Base-by-base conservation (phyloP, 2,888 invertebrate genomes). In the Cosmopolites sordidus region DNA sequence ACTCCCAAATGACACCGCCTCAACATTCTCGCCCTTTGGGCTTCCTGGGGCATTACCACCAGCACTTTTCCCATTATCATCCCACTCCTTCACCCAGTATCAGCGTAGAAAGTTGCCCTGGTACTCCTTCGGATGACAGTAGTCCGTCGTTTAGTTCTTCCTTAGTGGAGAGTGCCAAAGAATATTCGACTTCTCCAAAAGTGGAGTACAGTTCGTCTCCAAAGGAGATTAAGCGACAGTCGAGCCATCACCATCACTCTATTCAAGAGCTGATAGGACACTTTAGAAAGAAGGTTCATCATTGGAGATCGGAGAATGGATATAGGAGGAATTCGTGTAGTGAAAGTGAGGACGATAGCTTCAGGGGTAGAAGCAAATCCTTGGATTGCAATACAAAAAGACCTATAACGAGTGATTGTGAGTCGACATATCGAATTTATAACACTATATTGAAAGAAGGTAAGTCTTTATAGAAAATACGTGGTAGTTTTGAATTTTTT, bases 391-490 rank as follows among this genome's bases (percentile, higher is more conserved):
- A 75, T 2, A 79, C 78, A 48, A 73, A 80, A 43, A 73, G 79
- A 44, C 62, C 61, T n/a, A 8, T 22, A 22, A 75, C 84, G n/a
- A 80, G 82, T 56, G 90, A 91, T 68, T 89, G 89, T 68, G 89
- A 86, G 46, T 81, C 88, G 6, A 90, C 89, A 3, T 91, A 91
- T 69, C 80, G 83, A 69, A 89, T 91, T 65, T 91, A 83, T 71
- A 89, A 91, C 61, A 79, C 81, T 61, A 91, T 91, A 66, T 76
- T 91, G 15, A 78, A 77, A 73, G 84, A 87, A 83, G 86, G 86
- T 86, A 70, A 48, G 63, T 37, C 5, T 37, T n/a, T n/a, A n/a
- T n/a, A n/a, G n/a, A n/a, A n/a, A n/a, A n/a, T n/a, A n/a, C n/a
- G n/a, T n/a, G n/a, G n/a, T n/a, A n/a, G n/a, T n/a, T n/a, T n/a